A percentile compares a stretch with the other conserved stretches of the same genome.
phyloP scores from a whole-genome alignment of 2,797 vertebrate genomes.

The Ceyx erithaca region DNA sequence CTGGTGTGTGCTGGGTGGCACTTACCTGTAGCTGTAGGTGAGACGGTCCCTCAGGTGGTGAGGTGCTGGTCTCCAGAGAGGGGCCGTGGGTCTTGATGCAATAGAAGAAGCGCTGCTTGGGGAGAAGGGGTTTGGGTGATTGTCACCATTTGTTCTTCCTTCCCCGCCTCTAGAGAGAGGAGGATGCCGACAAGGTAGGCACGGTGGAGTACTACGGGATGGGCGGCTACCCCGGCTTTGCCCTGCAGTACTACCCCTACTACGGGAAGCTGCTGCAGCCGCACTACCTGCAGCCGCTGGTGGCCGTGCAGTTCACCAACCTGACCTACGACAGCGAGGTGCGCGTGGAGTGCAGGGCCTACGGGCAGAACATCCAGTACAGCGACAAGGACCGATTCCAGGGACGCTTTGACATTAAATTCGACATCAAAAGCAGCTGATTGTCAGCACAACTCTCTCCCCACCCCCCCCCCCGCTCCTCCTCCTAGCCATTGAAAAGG shows the following conservation, averaged over 20 bases:
- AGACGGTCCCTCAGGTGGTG: rapidly evolving
- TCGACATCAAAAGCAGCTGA: conserved; percentile 91
- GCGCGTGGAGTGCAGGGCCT: conserved; percentile 93
- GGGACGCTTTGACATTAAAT: conserved; percentile 97
- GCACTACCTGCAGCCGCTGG: conserved; percentile 92
- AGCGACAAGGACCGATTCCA: conserved; percentile 97
- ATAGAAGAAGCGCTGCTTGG: rapidly evolving
- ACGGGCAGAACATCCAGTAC: conserved; percentile 89
- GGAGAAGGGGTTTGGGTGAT: rapidly evolving
- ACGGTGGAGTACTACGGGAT: conserved; percentile 87
- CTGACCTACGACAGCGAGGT: conserved; percentile 82
- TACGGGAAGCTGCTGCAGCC: conserved; percentile 92
- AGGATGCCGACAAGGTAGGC: conserved; percentile 82
- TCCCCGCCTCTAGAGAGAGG: conserved; percentile 80
- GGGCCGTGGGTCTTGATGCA: rapidly evolving
- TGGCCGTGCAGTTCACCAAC: conserved; percentile 94
- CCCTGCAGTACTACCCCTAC: conserved; percentile 97
- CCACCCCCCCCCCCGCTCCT: conserved; percentile 40
- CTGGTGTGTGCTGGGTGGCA: rapidly evolving
- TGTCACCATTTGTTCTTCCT: neutral
- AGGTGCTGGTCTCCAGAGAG: rapidly evolving
- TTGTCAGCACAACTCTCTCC: conserved; percentile 83
- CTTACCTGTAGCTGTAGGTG: rapidly evolving
- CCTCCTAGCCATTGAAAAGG: conserved; percentile 84
- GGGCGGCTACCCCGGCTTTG: conserved; percentile 82